Conservation (phyloP, 2,113 vertebrate species). For the Zosterops japonicus region DNA sequence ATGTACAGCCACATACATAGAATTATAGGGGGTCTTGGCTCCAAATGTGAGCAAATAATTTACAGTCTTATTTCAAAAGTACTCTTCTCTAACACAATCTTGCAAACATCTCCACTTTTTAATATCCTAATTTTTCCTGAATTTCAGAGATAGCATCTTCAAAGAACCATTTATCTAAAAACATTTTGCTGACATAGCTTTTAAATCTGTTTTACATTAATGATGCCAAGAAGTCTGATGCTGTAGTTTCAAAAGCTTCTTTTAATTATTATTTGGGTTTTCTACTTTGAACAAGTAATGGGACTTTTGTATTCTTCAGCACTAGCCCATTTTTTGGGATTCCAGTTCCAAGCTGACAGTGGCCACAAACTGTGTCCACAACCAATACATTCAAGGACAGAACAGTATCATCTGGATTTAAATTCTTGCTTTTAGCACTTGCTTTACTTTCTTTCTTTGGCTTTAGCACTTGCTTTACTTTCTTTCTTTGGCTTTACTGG, state of each 20-base stretch:
- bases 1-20: not conserved
- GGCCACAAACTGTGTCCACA: not conserved
- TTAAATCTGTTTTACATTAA: not conserved
- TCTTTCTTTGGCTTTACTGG: not conserved
- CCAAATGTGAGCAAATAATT: not conserved
- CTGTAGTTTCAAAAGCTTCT: not conserved
- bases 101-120: not conserved
- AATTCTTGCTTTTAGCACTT: not conserved
- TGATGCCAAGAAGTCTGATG: not conserved
- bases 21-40: not conserved
- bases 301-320: not conserved
- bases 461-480: not conserved
- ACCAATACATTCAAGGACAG: not conserved
- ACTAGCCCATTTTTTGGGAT: not conserved
- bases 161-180: not conserved
- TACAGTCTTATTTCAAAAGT: not conserved
- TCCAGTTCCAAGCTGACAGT: not conserved
- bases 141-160: not conserved
- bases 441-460: not conserved
- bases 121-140: not conserved
- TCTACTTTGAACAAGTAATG: not conserved
- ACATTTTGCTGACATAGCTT: not conserved
- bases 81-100: not conserved
- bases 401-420: not conserved
- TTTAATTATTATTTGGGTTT: not conserved